Evolutionary conservation across 2,797 vertebrate species (phyloP), one percentile per base, ranked within the genome.

Genomic region (Lithobates pipiens): DNA sequence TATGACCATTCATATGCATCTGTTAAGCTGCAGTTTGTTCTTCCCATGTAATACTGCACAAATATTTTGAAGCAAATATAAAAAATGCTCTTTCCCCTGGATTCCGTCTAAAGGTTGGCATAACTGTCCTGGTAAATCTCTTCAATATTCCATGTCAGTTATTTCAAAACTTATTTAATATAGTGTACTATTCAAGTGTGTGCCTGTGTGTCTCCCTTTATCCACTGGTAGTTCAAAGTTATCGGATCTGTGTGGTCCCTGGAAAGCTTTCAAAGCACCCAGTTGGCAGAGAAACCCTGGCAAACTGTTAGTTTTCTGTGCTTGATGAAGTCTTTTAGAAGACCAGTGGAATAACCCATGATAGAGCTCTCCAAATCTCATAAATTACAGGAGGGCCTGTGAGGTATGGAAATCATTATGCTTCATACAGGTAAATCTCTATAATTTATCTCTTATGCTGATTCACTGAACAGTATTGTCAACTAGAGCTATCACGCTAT

Each of bases 231-330:
- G 44, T 77, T 84, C 32, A 84, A 83, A 83, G 65, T 70, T 70
- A 50, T 77, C 23, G 18, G 32, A 61, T 72, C 74, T 76, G 65
- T 84, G 23, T 70, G 67, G 65, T 69, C 23, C 29, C 29, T 84
- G 74, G 74, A 77, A 68, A 21, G 5, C 54, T 42, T 83, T 83
- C 81, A 84, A 76, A 84, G 61, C 74, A 34, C 65, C 29, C 25
- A 69, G 39, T 44, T 76, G 63, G 61, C 61, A 69, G 8, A 32
- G 5, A 18, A 80, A 27, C 32, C 39, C 10, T n/a, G 15, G n/a
- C n/a, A 36, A 74, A 50, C 61, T 25, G n/a, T 27, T 42, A 36
- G 29, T 54, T 70, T 50, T 34, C 63, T 75, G 70, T 18, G n/a
- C n/a, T 78, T 73, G 39, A 36, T 36, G 79, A 82, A 73, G 57